A percentile compares a stretch with the other conserved stretches of the same genome.
phyloP scores from a whole-genome alignment of 1,140 invertebrate species.

The Grapholita molesta region DNA sequence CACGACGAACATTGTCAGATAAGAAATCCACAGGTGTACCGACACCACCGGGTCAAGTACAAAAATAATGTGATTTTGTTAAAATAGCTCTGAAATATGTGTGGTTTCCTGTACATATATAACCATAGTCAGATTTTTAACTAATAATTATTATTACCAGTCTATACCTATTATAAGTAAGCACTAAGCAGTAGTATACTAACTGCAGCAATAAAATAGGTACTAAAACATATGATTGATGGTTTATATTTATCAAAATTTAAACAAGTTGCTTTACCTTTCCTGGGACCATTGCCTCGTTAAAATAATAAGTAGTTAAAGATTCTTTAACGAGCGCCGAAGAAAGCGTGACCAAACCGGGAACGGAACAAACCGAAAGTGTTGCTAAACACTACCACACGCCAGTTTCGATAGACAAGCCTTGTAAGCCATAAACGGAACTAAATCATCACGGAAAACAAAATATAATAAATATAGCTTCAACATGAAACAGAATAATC shows the following conservation, averaged over 20 bases:
- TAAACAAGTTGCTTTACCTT: background rate
- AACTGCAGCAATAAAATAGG: no score
- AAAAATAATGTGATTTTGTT: no score
- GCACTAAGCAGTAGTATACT: no score
- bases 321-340: conserved; percentile 18
- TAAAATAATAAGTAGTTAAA: conserved; percentile 11
- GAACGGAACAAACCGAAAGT: conserved; percentile 48
- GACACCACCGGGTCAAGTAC: no score
- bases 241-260: background rate
- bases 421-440: conserved; percentile 18
- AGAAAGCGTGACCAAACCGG: conserved; percentile 51
- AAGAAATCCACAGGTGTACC: no score
- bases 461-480: conserved; percentile 21
- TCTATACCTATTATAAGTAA: no score
- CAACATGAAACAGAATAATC: no score
- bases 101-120: no score
- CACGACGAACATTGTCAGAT: no score
- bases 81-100: no score
- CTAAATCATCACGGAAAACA: conserved; percentile 18
- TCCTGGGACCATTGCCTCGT: background rate
- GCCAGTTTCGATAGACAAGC: background rate
- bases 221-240: background rate
- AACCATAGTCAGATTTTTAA: no score
- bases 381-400: conserved; percentile 36
- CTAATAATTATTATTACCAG: no score